Percentiles rank a stretch among this genome's conserved stretches.
These are phyloP conservation scores for Mesocentrotus franciscanus DNA, from an alignment of 53 echinoderm and acorn worm genomes.

Conservation along the genomic window DNA sequence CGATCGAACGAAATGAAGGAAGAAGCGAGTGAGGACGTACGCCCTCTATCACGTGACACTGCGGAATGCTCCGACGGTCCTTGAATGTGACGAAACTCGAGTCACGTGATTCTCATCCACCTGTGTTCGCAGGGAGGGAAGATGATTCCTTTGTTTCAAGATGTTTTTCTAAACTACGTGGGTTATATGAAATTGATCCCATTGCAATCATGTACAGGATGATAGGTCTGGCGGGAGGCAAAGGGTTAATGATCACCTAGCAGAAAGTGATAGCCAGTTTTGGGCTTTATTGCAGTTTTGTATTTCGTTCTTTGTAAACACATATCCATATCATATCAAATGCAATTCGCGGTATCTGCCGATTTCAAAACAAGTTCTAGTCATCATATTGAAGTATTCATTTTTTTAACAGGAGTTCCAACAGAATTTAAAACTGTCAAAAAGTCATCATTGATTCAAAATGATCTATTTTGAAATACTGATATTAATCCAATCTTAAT, in stretches of 20 bases:
- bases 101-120: constrained; percentile 56
- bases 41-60: constrained; percentile 15
- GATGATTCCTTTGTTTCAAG: constrained; percentile 53
- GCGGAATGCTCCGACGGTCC: constrained; percentile 29
- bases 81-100: constrained; percentile 29
- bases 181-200: not conserved
- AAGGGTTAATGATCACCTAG: not conserved
- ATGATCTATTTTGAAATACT: not conserved
- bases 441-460: not conserved
- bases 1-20: not conserved
- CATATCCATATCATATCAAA: not conserved
- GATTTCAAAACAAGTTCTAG: not conserved
- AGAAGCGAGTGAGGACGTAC: not conserved
- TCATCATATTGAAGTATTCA: not conserved
- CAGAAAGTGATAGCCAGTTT: not conserved
- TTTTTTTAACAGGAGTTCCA: not conserved
- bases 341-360: not conserved
- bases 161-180: constrained; percentile 1
- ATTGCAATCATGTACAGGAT: not conserved
- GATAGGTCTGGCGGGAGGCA: not conserved
- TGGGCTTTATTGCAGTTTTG: not conserved
- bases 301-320: not conserved
- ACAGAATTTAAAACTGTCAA: not conserved
- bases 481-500: not conserved
- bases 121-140: constrained; percentile 19